Evolutionary conservation across 2,113 vertebrate genomes (phyloP), one percentile per base, ranked within the genome.

Genomic region (Melanocharis versteri): DNA sequence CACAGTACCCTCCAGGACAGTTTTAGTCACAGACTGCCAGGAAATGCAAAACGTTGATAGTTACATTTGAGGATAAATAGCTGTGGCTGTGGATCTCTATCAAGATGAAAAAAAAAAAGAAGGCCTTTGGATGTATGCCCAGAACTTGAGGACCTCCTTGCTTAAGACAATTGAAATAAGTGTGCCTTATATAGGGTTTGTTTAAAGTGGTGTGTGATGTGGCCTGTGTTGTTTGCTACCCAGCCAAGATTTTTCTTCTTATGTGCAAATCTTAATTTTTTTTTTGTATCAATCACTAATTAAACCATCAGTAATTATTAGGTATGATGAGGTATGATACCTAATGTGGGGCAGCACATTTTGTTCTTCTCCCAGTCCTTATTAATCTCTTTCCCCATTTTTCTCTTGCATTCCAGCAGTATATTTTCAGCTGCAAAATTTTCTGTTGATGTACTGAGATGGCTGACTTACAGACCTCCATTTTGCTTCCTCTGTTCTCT

Each of bases 81-180:
- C 53, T 81, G 66, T 89, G 83, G 23, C 88, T 85, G 68, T 76
- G 77, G 64, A 73, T 86, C 66, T 92, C 42, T 78, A 35, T 79
- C 84, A 91, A 60, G 70, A 83, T 44, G 15, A 11, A 66, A 50
- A 73, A 50, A 73, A 50, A 15, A 83, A 45, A 56, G 30, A 44
- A 77, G 42, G 58, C 39, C 9, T 82, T 84, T 96, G 94, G 89
- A 71, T 90, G 39, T 33, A 24, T 93, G 85, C 93, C 93, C 69
- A 89, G 94, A 76, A 65, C 47, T 81, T 77, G 62, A 83, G 62
- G 78, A 78, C 70, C 83, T 93, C 66, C 75, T 95, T 87, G 72
- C 72, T 83, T 84, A 45, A 91, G 90, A 94, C 75, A 76, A 9
- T 20, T 80, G 62, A 96, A 94, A 93, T 76, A 60, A 33, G 28